Evolutionary conservation across 92 coral and sea anemone genomes (phyloP).

Genomic region (Zoanthus solanderi): DNA sequence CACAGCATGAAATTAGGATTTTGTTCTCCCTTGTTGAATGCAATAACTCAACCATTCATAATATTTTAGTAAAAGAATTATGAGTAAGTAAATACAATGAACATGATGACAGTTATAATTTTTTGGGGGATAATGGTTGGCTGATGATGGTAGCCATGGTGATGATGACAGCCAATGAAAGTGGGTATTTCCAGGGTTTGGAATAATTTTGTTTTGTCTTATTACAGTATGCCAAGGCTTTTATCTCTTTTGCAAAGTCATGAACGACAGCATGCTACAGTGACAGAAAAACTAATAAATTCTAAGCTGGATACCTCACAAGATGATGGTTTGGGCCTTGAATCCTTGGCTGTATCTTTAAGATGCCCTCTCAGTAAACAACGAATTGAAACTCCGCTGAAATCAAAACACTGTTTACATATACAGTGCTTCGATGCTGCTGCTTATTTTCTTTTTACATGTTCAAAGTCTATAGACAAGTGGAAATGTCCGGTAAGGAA

Average conservation of each 20-base stretch:
- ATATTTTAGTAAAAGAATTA: no score
- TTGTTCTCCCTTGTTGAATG: no score
- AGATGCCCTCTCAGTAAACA: slow-evolving; percentile 30
- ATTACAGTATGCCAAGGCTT: slow-evolving; percentile 4
- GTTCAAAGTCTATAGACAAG: not conserved
- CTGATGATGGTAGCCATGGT: no score
- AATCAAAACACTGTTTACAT: slow-evolving; percentile 3
- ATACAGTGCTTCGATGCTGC: slow-evolving; percentile 40
- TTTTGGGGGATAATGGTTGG: no score
- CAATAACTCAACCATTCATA: no score
- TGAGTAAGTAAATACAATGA: no score
- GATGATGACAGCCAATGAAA: no score
- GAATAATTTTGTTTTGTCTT: not conserved
- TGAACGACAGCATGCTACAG: not conserved
- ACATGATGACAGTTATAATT: no score
- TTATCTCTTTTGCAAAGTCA: not conserved
- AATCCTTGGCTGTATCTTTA: slow-evolving; percentile 19
- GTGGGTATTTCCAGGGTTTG: not conserved
- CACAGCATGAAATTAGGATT: no score
- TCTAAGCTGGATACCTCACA: not conserved
- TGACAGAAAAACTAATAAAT: slow-evolving; percentile 1
- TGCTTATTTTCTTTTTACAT: not conserved
- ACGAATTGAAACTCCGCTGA: slow-evolving; percentile 20
- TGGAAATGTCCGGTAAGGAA: slow-evolving; percentile 47
- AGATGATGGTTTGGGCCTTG: slow-evolving; percentile 43